Evolutionary conservation across 2,113 vertebrate species (phyloP), one percentile per base, ranked within the genome.

Genomic region (Zonotrichia leucophrys): DNA sequence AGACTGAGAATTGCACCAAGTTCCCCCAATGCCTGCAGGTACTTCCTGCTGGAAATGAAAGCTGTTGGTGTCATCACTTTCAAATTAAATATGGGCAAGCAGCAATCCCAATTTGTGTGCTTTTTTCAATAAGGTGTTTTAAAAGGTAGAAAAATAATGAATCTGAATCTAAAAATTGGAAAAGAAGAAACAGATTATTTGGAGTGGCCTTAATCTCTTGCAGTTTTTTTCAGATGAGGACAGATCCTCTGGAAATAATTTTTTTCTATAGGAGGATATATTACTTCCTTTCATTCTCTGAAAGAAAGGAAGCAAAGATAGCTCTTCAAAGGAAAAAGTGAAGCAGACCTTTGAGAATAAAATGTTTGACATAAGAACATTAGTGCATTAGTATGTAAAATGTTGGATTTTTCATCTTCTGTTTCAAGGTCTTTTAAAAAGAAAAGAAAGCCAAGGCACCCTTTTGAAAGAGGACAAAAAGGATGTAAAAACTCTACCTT

Each of bases 331-430:
- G 63, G 50, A 83, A 89, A 53, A 77, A 70, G 44, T 68, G 77
- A 73, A 89, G 50, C 35, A 70, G 59, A 83, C 86, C 55, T 81
- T 86, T 1, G 5, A 88, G 79, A 80, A 79, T 4, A 70, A 53
- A 64, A 63, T 1, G 0, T 86, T 85, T 88, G 82, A 77, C 64
- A 59, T 73, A 73, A 88, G 59, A 75, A 90, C 59, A 55, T 86
- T 49, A 66, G 14, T 62, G 59, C 2, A 10, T 83, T 88, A 58
- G 50, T 82, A 83, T 66, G 67, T 88, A 89, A 90, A 93, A 74
- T 63, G 63, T 55, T 92, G 42, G 75, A 73, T 88, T 92, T 90
- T 92, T 92, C 39, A 35, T 94, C 55, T 90, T 96, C 63, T 55
- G 9, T 88, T 55, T 88, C 83, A 66, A 88, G 50, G 50, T 90